Base-by-base conservation (phyloP, 2,888 invertebrate genomes). In the Ornithoptera alexandrae region DNA sequence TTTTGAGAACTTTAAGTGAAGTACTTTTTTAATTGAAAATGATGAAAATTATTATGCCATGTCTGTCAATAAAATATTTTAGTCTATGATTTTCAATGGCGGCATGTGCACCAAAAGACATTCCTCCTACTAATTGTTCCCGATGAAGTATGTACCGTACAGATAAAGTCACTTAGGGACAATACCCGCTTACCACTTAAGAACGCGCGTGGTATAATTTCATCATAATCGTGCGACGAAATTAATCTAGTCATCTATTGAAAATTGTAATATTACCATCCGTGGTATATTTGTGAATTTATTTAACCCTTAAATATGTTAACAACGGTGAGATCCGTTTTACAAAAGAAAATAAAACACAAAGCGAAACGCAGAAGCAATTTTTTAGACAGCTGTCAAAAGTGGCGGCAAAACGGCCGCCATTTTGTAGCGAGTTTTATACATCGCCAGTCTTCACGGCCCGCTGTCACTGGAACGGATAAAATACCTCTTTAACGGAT, bases 401-500 rank as follows among this genome's bases (percentile, higher is more conserved):
- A 65, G 24, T 56, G 42, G 61, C 69, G 56, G 72, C 70, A 66
- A 68, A 72, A 66, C 68, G 69, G 71, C 70, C 71, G 72, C 74
- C 72, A 77, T 75, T 72, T 70, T 70, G 70, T 74, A 64, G 74
- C 74, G 75, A 75, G 73, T 73, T 82, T 80, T 81, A 79, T 73
- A 74, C 76, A 76, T 73, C 76, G 68, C 72, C 72, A 75, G 71
- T 71, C 73, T 30, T 17, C 71, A 78, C 76, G 75, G 78, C 77
- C 79, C 76, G 81, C 80, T 72, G 78, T 79, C 83, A 86, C 81
- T 83, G 87, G 85, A 87, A 81, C 88, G 87, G 87, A 89, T 89
- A 89, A 67, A 63, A 64, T 73, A 78, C 79, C 84, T 88, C 82
- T 83, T 88, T 86, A 88, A 81, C 88, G 88, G 88, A 89, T 89